Evolutionary conservation across 2,113 vertebrate species (phyloP).

Genomic region (Catagonus wagneri): DNA sequence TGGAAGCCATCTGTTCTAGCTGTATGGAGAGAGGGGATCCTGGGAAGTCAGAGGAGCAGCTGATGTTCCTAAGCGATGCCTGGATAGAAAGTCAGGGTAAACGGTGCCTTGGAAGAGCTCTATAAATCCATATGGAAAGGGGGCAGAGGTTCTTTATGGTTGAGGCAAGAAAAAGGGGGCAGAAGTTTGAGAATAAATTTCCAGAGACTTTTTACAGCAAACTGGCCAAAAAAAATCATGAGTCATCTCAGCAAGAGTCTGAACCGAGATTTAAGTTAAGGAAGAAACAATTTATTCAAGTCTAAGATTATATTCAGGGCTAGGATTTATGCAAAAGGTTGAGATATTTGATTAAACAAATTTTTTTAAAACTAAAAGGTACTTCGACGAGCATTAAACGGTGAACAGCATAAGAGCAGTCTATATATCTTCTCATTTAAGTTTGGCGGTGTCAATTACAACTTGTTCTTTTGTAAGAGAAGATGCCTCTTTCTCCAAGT

Average conservation of each 20-base stretch:
- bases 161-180: not conserved
- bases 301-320: not conserved
- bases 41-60: not conserved
- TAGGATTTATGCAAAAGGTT: not conserved
- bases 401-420: not conserved
- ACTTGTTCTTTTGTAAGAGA: not conserved
- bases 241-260: conserved; percentile 29
- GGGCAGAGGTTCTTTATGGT: not conserved
- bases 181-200: conserved; percentile 46
- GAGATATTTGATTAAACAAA: not conserved
- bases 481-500: not conserved
- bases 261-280: conserved; percentile 47
- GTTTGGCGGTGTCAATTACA: not conserved
- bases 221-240: not conserved
- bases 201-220: conserved; percentile 49
- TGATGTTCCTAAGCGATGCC: not conserved
- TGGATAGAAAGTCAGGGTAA: not conserved
- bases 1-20: not conserved
- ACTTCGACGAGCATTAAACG: not conserved
- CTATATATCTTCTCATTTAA: not conserved
- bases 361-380: not conserved
- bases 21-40: not conserved
- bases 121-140: not conserved
- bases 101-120: not conserved
- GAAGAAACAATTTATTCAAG: conserved; percentile 16